Percentiles rank a stretch among this genome's conserved stretches.
These are phyloP conservation scores for Apodemia duryi DNA, from an alignment of 2,888 invertebrate genomes.

Conservation along the genomic window DNA sequence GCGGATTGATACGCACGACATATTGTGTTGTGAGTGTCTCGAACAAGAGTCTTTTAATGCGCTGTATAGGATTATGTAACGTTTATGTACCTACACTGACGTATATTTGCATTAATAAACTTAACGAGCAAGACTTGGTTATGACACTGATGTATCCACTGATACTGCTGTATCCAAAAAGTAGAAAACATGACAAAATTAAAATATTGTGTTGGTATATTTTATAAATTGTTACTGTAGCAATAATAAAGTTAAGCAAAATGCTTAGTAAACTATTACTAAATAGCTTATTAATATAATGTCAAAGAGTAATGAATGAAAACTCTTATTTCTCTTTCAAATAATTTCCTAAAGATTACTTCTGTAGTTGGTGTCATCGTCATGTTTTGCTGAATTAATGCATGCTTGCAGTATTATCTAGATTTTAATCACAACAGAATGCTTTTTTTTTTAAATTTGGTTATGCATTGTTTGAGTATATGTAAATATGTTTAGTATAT, in stretches of 20 bases:
- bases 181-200: background rate
- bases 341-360: too few relatives aligned
- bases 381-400: slow-evolving; percentile 43
- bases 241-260: background rate
- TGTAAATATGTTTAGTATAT: slow-evolving; percentile 21
- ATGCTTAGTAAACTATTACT: background rate
- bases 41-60: background rate
- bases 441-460: slow-evolving; percentile 40
- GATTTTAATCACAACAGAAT: slow-evolving; percentile 43
- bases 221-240: background rate
- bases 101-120: background rate
- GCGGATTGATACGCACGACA: background rate
- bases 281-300: too few relatives aligned
- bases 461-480: slow-evolving; percentile 37
- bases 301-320: too few relatives aligned
- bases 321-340: too few relatives aligned
- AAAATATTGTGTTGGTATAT: background rate
- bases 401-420: slow-evolving; percentile 70
- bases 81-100: background rate
- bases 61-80: background rate
- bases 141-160: background rate
- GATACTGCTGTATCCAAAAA: background rate
- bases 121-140: background rate
- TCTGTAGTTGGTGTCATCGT: background rate
- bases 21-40: background rate